Percentiles rank a stretch among this genome's conserved stretches.
These are phyloP conservation scores for Dexiosoma caninum DNA, from an alignment of 2,888 invertebrate species.

Conservation along the genomic window DNA sequence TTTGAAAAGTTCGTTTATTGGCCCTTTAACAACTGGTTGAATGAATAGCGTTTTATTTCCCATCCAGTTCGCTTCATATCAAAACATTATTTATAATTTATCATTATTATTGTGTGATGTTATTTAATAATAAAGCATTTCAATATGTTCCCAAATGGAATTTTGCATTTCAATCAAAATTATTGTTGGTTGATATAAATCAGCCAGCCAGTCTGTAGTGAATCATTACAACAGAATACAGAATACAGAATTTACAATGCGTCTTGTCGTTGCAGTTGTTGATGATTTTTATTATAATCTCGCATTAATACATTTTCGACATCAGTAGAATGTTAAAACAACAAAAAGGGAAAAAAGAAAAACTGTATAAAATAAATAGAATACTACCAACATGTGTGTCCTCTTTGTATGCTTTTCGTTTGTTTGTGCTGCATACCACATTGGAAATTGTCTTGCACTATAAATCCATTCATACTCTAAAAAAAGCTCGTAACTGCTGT, in stretches of 20 bases:
- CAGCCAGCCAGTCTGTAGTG: not conserved
- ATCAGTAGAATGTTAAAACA: conserved; percentile 20
- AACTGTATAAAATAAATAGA: conserved; percentile 4
- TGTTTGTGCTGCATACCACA: not conserved
- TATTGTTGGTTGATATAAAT: conserved; percentile 11
- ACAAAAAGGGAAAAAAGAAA: not conserved
- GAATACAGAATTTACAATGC: too few relatives aligned
- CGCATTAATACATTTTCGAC: conserved; percentile 45
- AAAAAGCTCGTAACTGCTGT: not conserved
- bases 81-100: not conserved
- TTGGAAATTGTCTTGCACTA: conserved; percentile 16
- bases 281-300: conserved; percentile 36
- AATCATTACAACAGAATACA: conserved; percentile 12
- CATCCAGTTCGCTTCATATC: too few relatives aligned
- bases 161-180: conserved; percentile 10
- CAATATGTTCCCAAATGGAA: conserved; percentile 15
- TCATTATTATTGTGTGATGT: not conserved
- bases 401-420: not conserved
- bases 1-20: too few relatives aligned
- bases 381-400: conserved; percentile 11
- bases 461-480: not conserved
- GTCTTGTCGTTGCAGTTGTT: conserved; percentile 23
- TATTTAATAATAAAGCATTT: conserved; percentile 2
- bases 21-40: too few relatives aligned
- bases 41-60: too few relatives aligned